phyloP scores from a whole-genome alignment of 53 echinoderm and acorn worm species.

The Temnopleurus reevesii region DNA sequence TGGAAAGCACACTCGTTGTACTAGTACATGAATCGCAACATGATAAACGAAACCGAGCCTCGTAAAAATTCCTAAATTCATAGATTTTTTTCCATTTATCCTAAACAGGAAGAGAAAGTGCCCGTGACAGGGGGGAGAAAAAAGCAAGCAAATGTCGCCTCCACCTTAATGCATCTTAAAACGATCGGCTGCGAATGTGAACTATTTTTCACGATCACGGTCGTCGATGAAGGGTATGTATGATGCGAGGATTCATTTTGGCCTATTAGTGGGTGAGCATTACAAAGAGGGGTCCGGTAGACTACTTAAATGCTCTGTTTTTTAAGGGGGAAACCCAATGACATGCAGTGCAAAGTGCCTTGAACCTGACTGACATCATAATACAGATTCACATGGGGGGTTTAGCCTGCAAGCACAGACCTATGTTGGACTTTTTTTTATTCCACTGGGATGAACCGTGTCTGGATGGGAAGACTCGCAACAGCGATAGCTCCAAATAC shows the following conservation, averaged over 20 bases:
- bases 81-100: neutral
- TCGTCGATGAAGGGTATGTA: neutral
- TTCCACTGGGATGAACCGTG: too few species aligned
- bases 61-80: neutral
- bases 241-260: slow-evolving; percentile 7
- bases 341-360: neutral
- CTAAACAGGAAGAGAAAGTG: neutral
- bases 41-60: neutral
- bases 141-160: neutral
- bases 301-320: slow-evolving; percentile 51
- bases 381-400: neutral
- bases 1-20: too few species aligned
- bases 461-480: too few species aligned
- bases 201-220: neutral
- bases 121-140: neutral
- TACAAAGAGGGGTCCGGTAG: slow-evolving; percentile 20
- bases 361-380: slow-evolving; percentile 11
- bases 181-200: neutral
- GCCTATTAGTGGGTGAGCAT: slow-evolving; percentile 28
- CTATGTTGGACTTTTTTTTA: too few species aligned
- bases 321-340: neutral
- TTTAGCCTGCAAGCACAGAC: too few species aligned
- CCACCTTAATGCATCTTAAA: slow-evolving; percentile 8
- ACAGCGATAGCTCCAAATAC: too few species aligned
- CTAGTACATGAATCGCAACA: slow-evolving; percentile 3